These are phyloP conservation scores for Palloptera scutellata DNA, from an alignment of 2,888 invertebrate species.

Conservation along the genomic window DNA sequence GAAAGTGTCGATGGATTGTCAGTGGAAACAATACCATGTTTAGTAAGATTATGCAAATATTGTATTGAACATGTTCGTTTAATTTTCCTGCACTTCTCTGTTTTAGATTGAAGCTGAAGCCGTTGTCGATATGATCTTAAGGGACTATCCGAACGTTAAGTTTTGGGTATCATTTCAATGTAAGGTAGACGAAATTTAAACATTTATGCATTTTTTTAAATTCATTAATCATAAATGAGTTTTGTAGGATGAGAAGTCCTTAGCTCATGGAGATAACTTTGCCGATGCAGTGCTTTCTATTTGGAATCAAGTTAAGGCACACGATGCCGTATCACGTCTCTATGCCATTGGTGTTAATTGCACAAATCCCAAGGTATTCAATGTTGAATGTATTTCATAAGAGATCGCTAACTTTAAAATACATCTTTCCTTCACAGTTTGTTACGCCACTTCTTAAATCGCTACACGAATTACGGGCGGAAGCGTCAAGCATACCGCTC, in stretches of 20 bases:
- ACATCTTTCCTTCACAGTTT: slow-evolving; percentile 49
- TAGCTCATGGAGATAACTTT: slow-evolving; percentile 84
- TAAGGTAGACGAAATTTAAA: slow-evolving; percentile 67
- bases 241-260: slow-evolving; percentile 67
- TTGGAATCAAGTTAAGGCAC: slow-evolving; percentile 67
- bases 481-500: slow-evolving; percentile 70
- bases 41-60: slow-evolving; percentile 58
- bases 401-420: neutral
- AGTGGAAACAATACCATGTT: slow-evolving; percentile 91
- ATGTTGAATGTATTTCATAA: neutral
- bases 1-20: slow-evolving; percentile 86
- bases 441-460: slow-evolving; percentile 70
- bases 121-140: slow-evolving; percentile 75
- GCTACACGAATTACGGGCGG: slow-evolving; percentile 60
- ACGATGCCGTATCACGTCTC: slow-evolving; percentile 70
- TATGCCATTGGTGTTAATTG: slow-evolving; percentile 92
- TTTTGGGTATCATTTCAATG: slow-evolving; percentile 85
- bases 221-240: neutral
- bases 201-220: neutral
- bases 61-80: neutral
- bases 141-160: slow-evolving; percentile 75
- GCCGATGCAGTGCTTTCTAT: slow-evolving; percentile 75
- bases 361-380: slow-evolving; percentile 69
- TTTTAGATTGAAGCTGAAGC: slow-evolving; percentile 77
- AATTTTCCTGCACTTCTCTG: neutral